phyloP scores from a whole-genome alignment of 2,113 vertebrate species.

The Rhadina sibilatrix region DNA sequence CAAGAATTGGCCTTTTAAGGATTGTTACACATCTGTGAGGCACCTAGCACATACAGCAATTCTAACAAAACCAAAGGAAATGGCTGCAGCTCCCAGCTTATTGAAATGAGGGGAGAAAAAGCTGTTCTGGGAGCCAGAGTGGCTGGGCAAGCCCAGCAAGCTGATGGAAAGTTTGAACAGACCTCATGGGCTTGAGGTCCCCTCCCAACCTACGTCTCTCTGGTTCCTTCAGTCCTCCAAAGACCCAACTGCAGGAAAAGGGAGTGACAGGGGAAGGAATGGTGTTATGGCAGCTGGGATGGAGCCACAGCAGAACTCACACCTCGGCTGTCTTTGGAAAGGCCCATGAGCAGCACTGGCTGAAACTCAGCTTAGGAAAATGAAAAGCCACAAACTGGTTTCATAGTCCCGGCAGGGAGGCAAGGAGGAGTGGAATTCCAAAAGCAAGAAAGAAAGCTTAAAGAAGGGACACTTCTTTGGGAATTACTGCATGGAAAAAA shows the following conservation, averaged over 20 bases:
- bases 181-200: neutral
- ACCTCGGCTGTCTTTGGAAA: neutral
- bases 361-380: neutral
- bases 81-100: neutral
- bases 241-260: neutral
- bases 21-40: neutral
- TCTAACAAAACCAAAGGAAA: neutral
- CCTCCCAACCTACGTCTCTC: neutral
- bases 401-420: neutral
- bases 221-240: neutral
- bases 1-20: neutral
- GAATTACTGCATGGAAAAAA: slow-evolving; percentile 34
- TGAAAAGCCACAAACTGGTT: neutral
- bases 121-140: neutral
- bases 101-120: neutral
- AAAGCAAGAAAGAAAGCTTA: neutral
- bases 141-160: neutral
- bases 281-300: neutral
- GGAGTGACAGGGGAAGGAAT: neutral
- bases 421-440: neutral
- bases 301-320: neutral
- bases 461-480: neutral
- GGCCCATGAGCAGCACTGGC: neutral
- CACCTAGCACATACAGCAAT: neutral
- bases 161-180: neutral